Conservation (phyloP, 2,113 vertebrate species). For the Regulus satrapa region DNA sequence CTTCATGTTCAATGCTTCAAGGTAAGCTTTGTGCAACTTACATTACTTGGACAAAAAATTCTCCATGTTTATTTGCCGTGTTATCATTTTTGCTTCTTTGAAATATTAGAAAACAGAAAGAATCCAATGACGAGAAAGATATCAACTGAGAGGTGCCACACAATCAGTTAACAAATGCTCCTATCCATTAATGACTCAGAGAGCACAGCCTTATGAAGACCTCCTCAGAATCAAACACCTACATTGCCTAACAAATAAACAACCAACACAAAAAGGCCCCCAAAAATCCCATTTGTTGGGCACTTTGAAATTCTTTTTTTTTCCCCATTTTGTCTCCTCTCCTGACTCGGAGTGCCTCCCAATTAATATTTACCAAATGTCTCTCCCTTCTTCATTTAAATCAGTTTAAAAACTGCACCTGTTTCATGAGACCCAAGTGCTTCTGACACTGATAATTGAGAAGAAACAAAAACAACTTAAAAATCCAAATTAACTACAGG, state of each 20-base stretch:
- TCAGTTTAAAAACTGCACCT: constrained; percentile 28
- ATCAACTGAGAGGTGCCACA: neutral
- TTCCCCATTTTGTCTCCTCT: neutral
- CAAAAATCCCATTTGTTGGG: neutral
- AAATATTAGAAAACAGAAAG: neutral
- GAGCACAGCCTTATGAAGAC: neutral
- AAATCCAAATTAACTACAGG: neutral
- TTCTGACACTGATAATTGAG: constrained; percentile 29
- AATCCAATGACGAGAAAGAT: neutral
- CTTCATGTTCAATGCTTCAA: neutral
- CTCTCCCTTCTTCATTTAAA: constrained; percentile 3
- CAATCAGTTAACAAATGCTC: neutral
- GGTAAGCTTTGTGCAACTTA: neutral
- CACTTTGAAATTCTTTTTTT: neutral
- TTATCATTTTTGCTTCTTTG: neutral
- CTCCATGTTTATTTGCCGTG: neutral
- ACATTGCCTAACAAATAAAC: neutral
- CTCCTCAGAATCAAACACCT: neutral
- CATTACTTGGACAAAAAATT: neutral
- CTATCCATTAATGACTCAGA: neutral
- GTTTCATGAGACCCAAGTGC: neutral
- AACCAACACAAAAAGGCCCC: neutral
- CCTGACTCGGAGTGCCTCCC: neutral
- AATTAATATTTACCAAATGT: constrained; percentile 45
- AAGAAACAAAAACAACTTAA: neutral